Percentiles rank a stretch among this genome's conserved stretches.
These are phyloP conservation scores for Hirtodrosophila alboralis DNA, from an alignment of 2,888 invertebrate species.

Conservation along the genomic window DNA sequence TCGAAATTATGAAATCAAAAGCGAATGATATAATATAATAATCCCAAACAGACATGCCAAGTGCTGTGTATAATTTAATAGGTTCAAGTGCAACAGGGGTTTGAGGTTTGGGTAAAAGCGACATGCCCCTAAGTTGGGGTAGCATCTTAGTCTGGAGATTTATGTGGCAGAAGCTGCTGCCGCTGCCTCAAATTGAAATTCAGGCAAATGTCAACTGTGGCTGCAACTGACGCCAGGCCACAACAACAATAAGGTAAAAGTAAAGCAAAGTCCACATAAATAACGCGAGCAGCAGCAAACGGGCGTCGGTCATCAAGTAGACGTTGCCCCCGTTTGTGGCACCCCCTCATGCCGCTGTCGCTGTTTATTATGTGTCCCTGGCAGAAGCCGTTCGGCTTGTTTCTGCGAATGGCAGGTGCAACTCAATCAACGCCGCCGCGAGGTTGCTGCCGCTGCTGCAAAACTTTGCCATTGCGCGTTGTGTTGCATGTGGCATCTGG, in stretches of 20 bases:
- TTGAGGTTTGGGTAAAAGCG: slow-evolving; percentile 15
- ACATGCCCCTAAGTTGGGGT: slow-evolving; percentile 7
- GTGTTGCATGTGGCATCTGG: slow-evolving; percentile 54
- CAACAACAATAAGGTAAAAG: slow-evolving; percentile 22
- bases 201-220: slow-evolving; percentile 73
- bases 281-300: slow-evolving; percentile 71
- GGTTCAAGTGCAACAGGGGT: background rate
- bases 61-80: background rate
- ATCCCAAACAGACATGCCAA: background rate
- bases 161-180: slow-evolving; percentile 67
- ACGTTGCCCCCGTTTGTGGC: slow-evolving; percentile 1
- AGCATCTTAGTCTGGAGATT: slow-evolving; percentile 63
- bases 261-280: slow-evolving; percentile 60
- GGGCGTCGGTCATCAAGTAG: slow-evolving; percentile 56
- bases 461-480: slow-evolving; percentile 35
- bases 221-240: slow-evolving; percentile 19
- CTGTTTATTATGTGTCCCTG: slow-evolving; percentile 18
- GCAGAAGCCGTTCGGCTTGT: slow-evolving; percentile 62
- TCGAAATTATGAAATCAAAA: no score
- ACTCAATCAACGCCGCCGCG: slow-evolving; percentile 74
- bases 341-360: slow-evolving; percentile 8
- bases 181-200: slow-evolving; percentile 73
- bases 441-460: no score
- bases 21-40: slow-evolving; percentile 22
- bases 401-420: slow-evolving; percentile 81